Conservation (phyloP, 1,140 invertebrate genomes). For the Galleria mellonella region DNA sequence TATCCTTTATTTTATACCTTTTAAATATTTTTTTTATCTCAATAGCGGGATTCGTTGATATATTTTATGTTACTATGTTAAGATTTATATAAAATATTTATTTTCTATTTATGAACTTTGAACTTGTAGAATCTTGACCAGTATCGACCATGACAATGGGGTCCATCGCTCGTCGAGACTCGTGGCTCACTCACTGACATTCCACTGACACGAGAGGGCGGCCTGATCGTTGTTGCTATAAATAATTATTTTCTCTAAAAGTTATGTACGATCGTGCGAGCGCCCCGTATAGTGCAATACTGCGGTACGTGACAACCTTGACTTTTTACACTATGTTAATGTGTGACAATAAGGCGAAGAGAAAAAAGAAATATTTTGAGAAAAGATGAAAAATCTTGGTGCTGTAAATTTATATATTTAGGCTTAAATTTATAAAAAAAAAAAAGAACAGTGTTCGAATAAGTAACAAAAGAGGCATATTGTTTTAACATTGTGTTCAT, state of each 20-base stretch:
- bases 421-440: conserved; percentile 72
- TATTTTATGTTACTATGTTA: conserved; percentile 19
- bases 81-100: conserved; percentile 26
- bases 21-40: conserved; percentile 32
- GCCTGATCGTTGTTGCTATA: conserved; percentile 18
- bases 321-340: conserved; percentile 68
- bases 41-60: conserved; percentile 14
- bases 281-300: conserved; percentile 57
- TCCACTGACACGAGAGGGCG: conserved; percentile 38
- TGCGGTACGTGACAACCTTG: conserved; percentile 60
- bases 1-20: conserved; percentile 21
- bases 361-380: conserved; percentile 70
- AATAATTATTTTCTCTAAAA: neutral
- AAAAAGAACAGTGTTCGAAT: conserved; percentile 65
- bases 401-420: conserved; percentile 74
- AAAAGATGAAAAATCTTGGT: conserved; percentile 71
- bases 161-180: conserved; percentile 7
- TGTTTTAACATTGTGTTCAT: conserved; percentile 70
- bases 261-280: conserved; percentile 4
- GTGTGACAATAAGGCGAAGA: conserved; percentile 73
- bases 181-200: conserved; percentile 37
- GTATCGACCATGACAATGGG: conserved; percentile 25
- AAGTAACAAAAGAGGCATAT: conserved; percentile 69
- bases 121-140: conserved; percentile 26
- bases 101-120: conserved; percentile 21